Evolutionary conservation across 1,140 invertebrate species (phyloP).

Genomic region (Argopecten irradians): DNA sequence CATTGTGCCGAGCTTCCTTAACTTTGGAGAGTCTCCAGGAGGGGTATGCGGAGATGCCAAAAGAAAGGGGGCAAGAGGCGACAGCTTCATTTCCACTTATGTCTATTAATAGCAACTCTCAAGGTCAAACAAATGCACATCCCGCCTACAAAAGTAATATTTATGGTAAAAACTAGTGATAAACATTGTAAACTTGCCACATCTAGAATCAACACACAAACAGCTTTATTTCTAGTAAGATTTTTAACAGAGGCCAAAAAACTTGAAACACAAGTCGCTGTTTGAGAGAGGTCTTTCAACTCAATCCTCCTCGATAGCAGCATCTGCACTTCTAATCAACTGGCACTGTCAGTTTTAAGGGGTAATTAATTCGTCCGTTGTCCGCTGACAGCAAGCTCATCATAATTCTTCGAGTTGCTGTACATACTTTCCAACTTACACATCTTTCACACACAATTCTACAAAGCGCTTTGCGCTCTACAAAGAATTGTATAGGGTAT

Average conservation of each 20-base stretch:
- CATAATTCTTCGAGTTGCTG: neutral
- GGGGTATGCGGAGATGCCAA: neutral
- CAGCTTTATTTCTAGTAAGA: neutral
- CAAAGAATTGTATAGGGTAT: no score
- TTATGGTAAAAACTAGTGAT: neutral
- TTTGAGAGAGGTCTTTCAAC: neutral
- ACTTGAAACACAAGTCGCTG: neutral
- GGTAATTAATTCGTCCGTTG: neutral
- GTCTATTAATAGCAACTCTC: neutral
- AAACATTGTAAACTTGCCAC: neutral
- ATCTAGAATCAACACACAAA: neutral
- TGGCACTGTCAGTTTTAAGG: neutral
- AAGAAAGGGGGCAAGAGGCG: neutral
- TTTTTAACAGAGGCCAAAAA: neutral
- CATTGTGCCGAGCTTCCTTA: neutral
- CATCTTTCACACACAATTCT: neutral
- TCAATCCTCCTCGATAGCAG: neutral
- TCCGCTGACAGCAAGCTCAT: neutral
- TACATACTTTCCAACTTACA: neutral
- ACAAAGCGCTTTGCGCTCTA: neutral
- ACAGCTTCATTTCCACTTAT: neutral
- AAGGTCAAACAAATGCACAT: neutral
- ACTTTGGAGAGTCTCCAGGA: neutral
- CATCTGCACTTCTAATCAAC: neutral
- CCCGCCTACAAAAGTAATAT: neutral